A percentile compares a stretch with the other conserved stretches of the same genome.
Evolutionary conservation across 2,888 invertebrate species (phyloP).

Genomic region (Aphidoletes aphidimyza): DNA sequence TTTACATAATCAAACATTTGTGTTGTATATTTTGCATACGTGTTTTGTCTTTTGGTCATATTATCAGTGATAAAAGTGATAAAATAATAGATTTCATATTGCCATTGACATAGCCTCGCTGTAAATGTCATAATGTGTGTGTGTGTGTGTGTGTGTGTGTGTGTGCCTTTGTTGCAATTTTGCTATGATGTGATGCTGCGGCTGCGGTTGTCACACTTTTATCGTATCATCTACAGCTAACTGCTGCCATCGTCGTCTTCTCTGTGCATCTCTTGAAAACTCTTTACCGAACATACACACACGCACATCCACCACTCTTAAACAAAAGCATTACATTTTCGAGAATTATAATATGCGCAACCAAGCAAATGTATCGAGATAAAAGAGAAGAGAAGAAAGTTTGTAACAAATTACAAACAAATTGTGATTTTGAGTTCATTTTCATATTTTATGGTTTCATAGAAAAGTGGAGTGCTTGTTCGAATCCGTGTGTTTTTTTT

Average conservation of each 20-base stretch:
- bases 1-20: not conserved
- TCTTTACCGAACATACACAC: too few relatives aligned
- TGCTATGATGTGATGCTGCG: not conserved
- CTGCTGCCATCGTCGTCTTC: not conserved
- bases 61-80: not conserved
- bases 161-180: slow-evolving; percentile 24
- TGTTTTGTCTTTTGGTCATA: not conserved
- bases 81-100: slow-evolving; percentile 47
- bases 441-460: slow-evolving; percentile 18
- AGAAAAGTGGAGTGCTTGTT: not conserved
- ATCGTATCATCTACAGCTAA: not conserved
- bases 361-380: not conserved
- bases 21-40: not conserved
- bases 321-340: not conserved
- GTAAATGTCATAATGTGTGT: not conserved
- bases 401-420: slow-evolving; percentile 31
- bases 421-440: slow-evolving; percentile 38
- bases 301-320: not conserved
- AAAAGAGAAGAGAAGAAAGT: slow-evolving; percentile 1
- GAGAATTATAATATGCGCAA: too few relatives aligned
- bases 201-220: slow-evolving; percentile 35
- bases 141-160: too few relatives aligned
- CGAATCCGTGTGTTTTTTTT: not conserved
- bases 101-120: not conserved
- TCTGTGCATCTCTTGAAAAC: too few relatives aligned